phyloP scores from a whole-genome alignment of 2,888 invertebrate genomes.

The Metalampra italica region DNA sequence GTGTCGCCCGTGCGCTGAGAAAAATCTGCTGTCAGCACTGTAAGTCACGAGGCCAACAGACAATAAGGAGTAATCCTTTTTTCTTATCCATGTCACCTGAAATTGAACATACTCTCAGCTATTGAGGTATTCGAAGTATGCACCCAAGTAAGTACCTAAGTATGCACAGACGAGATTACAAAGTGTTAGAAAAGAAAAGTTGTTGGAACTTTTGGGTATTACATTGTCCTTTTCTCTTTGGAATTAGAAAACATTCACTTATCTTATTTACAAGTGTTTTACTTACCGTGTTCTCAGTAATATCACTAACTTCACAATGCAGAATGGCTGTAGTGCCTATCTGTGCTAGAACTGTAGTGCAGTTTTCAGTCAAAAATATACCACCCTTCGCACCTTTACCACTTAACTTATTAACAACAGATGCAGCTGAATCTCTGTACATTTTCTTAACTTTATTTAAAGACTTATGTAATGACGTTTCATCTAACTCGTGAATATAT shows the following conservation, averaged over 20 bases:
- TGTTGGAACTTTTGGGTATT: too few relatives aligned
- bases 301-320: constrained; percentile 81
- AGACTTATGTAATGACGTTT: constrained; percentile 48
- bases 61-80: constrained; percentile 81
- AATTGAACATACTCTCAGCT: constrained; percentile 4
- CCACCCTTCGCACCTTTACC: constrained; percentile 55
- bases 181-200: too few relatives aligned
- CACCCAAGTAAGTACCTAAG: too few relatives aligned
- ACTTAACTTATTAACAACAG: constrained; percentile 64
- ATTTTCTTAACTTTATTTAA: constrained; percentile 70
- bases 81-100: constrained; percentile 85
- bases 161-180: too few relatives aligned
- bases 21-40: constrained; percentile 82
- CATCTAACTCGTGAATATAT: constrained; percentile 50
- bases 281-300: constrained; percentile 81
- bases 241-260: too few relatives aligned
- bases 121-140: background rate
- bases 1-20: constrained; percentile 79
- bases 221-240: too few relatives aligned
- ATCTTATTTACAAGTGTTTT: too few relatives aligned
- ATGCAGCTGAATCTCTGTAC: constrained; percentile 68
- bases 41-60: constrained; percentile 82
- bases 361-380: constrained; percentile 80
- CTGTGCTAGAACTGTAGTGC: constrained; percentile 81
- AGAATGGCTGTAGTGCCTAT: constrained; percentile 80